Evolutionary conservation across 2,888 invertebrate species (phyloP), one percentile per base, ranked within the genome.

Genomic region (Melanotus villosus): DNA sequence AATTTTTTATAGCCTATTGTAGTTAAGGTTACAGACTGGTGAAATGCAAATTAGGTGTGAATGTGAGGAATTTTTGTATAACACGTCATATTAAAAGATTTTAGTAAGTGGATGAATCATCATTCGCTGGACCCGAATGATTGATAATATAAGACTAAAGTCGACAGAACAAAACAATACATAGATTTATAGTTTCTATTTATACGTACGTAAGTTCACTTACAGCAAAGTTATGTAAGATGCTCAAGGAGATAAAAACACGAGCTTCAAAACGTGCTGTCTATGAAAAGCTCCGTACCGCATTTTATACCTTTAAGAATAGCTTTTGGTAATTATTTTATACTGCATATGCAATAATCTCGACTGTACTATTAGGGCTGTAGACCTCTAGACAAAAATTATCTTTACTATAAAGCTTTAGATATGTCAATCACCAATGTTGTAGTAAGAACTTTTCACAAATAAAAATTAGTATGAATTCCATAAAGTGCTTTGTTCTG

Each of bases 1-100:
- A 63, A 63, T 68, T 68, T 68, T 54, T 67, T 34, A 38, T 57
- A 41, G 12, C 32, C 67, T 34, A 67, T 62, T 67, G 67, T 67
- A 52, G 38, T 66, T 66, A 57, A 64, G 32, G 30, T 32, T 52
- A 6, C 36, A 14, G 12, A 3, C 36, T 50, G 43, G 47, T 14
- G 41, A 54, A 59, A 60, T 60, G 60, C 60, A 60, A 59, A 67
- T 60, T 21, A 67, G 36, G 36, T 50, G 38, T 58, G 50, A 60
- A 60, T 54, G 50, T 60, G 21, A 54, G 52, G 43, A 60, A 60
- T 67, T 67, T 58, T 30, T 23, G 36, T 56, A 30, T 26, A 30
- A 18, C 34, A 14, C 56, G 38, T 56, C 45, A 43, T 59, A 47
- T 57, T 21, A 4, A 9, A 19, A 30, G 32, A 57, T 38, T 38